phyloP scores from a whole-genome alignment of 2,888 invertebrate species.

The Abrostola tripartita region DNA sequence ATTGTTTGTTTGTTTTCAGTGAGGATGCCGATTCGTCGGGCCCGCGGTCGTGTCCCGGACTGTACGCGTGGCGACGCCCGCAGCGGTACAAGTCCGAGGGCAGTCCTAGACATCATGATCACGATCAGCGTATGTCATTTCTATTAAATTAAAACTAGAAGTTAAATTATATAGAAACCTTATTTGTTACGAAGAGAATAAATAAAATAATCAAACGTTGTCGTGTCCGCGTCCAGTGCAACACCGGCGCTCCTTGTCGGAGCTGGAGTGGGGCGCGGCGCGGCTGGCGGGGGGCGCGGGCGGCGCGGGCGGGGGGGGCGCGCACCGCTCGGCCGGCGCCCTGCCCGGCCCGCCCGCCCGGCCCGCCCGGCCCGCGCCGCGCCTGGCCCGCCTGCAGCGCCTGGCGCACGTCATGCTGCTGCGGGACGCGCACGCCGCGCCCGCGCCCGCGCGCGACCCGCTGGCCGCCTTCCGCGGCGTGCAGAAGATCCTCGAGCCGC shows the following conservation, averaged over 20 bases:
- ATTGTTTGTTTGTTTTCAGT: constrained; percentile 55
- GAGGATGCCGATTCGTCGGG: constrained; percentile 80
- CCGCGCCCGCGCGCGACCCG: constrained; percentile 89
- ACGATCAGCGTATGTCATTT: constrained; percentile 63
- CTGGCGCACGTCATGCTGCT: constrained; percentile 96
- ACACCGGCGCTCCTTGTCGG: constrained; percentile 92
- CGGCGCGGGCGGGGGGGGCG: constrained; percentile 68
- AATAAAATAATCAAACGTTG: too few relatives aligned
- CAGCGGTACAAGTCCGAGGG: constrained; percentile 75
- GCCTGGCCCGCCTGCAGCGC: constrained; percentile 88
- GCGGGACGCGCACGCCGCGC: constrained; percentile 94
- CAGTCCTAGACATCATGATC: constrained; percentile 64
- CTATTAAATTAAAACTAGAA: too few relatives aligned
- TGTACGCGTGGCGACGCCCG: constrained; percentile 79
- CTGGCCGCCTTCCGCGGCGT: constrained; percentile 93
- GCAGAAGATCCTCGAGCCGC: constrained; percentile 93
- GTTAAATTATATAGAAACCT: too few relatives aligned
- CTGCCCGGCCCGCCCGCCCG: constrained; percentile 73
- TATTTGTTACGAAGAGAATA: too few relatives aligned
- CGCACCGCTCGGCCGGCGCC: constrained; percentile 66
- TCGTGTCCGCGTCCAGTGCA: constrained; percentile 79
- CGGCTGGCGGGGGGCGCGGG: constrained; percentile 69
- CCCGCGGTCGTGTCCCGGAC: constrained; percentile 82
- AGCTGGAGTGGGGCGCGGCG: constrained; percentile 87
- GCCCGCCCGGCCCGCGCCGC: constrained; percentile 70